Evolutionary conservation across 92 coral and sea anemone species (phyloP).

Genomic region (Heteractis magnifica): DNA sequence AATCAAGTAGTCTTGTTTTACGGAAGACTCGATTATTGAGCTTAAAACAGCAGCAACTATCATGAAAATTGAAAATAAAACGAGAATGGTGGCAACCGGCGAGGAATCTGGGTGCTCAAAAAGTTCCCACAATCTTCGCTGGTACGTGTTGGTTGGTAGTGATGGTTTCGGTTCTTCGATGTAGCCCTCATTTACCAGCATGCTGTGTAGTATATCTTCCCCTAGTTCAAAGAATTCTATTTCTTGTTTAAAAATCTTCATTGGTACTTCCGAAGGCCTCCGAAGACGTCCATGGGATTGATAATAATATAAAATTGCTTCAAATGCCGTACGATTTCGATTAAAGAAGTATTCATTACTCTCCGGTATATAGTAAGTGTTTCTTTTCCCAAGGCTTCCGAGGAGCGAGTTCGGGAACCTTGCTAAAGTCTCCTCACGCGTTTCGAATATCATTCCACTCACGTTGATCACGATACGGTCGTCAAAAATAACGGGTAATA

Average conservation of each 20-base stretch:
- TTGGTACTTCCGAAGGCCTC: slow-evolving; percentile 88
- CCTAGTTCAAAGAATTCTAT: slow-evolving; percentile 95
- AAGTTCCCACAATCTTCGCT: slow-evolving; percentile 84
- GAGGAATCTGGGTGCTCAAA: slow-evolving; percentile 97
- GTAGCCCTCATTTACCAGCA: slow-evolving; percentile 84
- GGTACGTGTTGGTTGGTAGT: slow-evolving; percentile 64
- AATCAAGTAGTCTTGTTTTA: slow-evolving; percentile 21
- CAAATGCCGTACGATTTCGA: slow-evolving; percentile 91
- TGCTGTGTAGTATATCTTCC: slow-evolving; percentile 72
- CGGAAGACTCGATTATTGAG: slow-evolving; percentile 64
- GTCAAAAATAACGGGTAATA: slow-evolving; percentile 48
- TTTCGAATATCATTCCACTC: slow-evolving; percentile 94
- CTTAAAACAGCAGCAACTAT: slow-evolving; percentile 72
- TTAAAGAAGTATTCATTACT: slow-evolving; percentile 88
- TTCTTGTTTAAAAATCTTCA: slow-evolving; percentile 84
- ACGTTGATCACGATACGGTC: slow-evolving; percentile 95
- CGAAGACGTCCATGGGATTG: slow-evolving; percentile 91
- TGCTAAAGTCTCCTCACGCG: slow-evolving; percentile 79
- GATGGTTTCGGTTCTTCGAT: slow-evolving; percentile 53
- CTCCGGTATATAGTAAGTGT: slow-evolving; percentile 71
- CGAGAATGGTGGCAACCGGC: slow-evolving; percentile 63
- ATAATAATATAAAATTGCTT: slow-evolving; percentile 90
- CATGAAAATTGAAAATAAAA: slow-evolving; percentile 72
- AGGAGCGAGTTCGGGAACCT: slow-evolving; percentile 88
- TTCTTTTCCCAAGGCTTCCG: slow-evolving; percentile 82